Conservation (phyloP, 1,140 invertebrate species). For the Drosophila eugracilis region DNA sequence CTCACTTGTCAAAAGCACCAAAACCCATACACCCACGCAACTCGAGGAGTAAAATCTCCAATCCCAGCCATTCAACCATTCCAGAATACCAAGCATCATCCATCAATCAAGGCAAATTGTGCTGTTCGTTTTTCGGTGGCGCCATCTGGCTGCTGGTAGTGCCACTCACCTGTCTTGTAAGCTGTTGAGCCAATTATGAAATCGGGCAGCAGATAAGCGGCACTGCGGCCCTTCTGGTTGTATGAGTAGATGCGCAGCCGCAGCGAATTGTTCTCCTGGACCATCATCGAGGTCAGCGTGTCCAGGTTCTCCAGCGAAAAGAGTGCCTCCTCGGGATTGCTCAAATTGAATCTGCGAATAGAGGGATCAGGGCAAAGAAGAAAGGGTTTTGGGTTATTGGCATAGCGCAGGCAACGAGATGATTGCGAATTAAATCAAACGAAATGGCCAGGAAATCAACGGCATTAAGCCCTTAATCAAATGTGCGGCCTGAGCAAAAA, state of each 20-base stretch:
- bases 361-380: background rate
- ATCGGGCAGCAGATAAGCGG: conserved; percentile 74
- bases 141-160: conserved; percentile 46
- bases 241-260: conserved; percentile 80
- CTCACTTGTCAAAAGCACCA: conserved; percentile 65
- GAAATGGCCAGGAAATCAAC: conserved; percentile 61
- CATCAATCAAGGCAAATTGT: conserved; percentile 52
- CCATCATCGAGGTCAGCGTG: conserved; percentile 79
- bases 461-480: conserved; percentile 73
- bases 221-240: conserved; percentile 83
- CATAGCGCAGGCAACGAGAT: conserved; percentile 8
- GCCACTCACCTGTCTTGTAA: conserved; percentile 83
- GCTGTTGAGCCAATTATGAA: conserved; percentile 83
- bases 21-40: conserved; percentile 14
- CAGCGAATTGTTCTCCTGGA: conserved; percentile 82
- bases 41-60: background rate
- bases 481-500: conserved; percentile 64
- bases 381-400: conserved; percentile 5
- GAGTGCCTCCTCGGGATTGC: conserved; percentile 79
- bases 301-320: conserved; percentile 83
- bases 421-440: conserved; percentile 72
- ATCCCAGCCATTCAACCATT: conserved; percentile 31
- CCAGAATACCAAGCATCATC: conserved; percentile 42
- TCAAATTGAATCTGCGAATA: conserved; percentile 80
- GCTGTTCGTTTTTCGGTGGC: conserved; percentile 40